phyloP scores from a whole-genome alignment of 2,113 vertebrate genomes.

The Bos taurus region ARS-UCD2.0 NC_037351.1:48335001-48335500 shows the following conservation, averaged over 20 bases:
- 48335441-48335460: background rate
- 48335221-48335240: background rate
- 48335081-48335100: background rate
- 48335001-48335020: background rate
- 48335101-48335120: background rate
- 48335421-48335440: too few species aligned
- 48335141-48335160: background rate
- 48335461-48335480: background rate
- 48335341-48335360: background rate
- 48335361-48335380: background rate
- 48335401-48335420: background rate
- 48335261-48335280: background rate
- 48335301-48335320: background rate
- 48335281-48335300: too few species aligned
- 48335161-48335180: background rate
- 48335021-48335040: background rate
- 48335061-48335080: background rate
- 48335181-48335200: background rate
- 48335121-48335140: background rate
- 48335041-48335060: background rate
- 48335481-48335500: background rate
- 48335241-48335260: background rate
- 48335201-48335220: too few species aligned
- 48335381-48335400: background rate
- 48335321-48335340: background rate